Percentiles rank a stretch among this genome's conserved stretches.
These are phyloP conservation scores for Amazona guildingii DNA, from an alignment of 2,113 vertebrate genomes.

Conservation along the genomic window DNA sequence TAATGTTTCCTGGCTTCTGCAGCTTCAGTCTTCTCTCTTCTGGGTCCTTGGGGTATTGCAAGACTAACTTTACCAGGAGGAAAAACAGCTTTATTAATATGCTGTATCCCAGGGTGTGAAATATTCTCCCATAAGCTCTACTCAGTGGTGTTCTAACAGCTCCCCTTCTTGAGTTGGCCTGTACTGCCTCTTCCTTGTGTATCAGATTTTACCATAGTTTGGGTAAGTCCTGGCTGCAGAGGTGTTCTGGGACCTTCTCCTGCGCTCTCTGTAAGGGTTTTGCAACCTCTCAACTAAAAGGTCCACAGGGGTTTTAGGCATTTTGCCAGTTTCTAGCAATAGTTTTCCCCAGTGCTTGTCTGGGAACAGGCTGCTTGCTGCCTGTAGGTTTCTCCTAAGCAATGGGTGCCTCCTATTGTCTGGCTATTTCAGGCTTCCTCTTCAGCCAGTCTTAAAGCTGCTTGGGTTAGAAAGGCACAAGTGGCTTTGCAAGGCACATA, in stretches of 20 bases:
- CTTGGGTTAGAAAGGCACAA: not conserved
- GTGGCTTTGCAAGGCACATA: not conserved
- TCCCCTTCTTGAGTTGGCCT: not conserved
- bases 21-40: not conserved
- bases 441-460: not conserved
- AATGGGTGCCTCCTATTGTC: accelerated
- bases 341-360: not conserved
- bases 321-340: not conserved
- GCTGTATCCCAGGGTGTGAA: not conserved
- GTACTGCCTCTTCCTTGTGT: not conserved
- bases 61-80: not conserved
- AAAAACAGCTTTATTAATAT: not conserved
- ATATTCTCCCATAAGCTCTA: not conserved
- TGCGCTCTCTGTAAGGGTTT: not conserved
- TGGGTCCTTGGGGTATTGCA: not conserved
- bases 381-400: not conserved
- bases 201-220: not conserved
- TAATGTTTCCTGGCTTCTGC: not conserved
- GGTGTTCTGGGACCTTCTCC: not conserved
- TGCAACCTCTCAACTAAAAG: not conserved
- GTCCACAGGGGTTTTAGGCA: not conserved
- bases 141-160: not conserved
- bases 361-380: not conserved
- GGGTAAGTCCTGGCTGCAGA: not conserved
- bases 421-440: not conserved